These are phyloP conservation scores for Meteorus sp. DNA, from an alignment of 1,140 invertebrate species.

Conservation along the genomic window DNA sequence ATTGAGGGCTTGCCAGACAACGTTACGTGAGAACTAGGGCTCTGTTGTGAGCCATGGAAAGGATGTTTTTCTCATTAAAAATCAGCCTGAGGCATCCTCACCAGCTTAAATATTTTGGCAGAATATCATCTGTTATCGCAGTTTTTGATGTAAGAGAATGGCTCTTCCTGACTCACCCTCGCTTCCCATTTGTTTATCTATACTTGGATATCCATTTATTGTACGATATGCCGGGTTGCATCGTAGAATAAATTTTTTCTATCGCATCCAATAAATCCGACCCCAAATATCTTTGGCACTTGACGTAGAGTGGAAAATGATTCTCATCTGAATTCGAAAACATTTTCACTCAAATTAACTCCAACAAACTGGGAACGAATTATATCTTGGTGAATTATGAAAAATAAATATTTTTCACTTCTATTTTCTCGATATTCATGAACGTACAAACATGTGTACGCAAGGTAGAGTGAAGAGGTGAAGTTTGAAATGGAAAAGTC, in stretches of 20 bases:
- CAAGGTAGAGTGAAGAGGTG: no score
- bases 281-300: no score
- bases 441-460: no score
- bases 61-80: slow-evolving; percentile 43
- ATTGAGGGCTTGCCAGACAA: no score
- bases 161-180: not conserved
- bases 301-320: no score
- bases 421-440: no score
- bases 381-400: no score
- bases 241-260: not conserved
- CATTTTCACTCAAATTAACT: no score
- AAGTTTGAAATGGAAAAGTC: not conserved
- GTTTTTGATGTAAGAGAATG: slow-evolving; percentile 9
- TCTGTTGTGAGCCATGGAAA: slow-evolving; percentile 28
- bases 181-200: not conserved
- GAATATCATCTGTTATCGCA: slow-evolving; percentile 34
- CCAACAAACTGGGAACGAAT: no score
- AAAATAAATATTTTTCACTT: no score
- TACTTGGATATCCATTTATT: not conserved
- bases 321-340: no score
- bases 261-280: no score
- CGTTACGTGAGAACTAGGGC: slow-evolving; percentile 18
- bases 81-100: slow-evolving; percentile 42
- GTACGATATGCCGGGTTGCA: not conserved
- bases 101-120: slow-evolving; percentile 45